phyloP scores from a whole-genome alignment of 2,113 vertebrate genomes.

The Centropus unirufus region DNA sequence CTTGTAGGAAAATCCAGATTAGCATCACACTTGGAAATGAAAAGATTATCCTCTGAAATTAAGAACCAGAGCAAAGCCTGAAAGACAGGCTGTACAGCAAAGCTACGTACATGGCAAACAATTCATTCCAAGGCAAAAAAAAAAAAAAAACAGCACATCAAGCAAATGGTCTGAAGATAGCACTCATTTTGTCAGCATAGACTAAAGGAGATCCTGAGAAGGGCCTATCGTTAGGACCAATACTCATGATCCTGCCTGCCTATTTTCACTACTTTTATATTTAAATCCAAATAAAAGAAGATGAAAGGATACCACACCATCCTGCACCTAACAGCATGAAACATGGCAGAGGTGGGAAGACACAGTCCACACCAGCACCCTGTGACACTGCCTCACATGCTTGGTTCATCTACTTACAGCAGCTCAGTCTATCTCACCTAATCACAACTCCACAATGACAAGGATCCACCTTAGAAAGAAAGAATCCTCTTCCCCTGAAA shows the following conservation, averaged over 20 bases:
- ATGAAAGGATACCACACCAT: not conserved
- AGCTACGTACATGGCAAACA: not conserved
- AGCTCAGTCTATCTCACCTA: fast-evolving
- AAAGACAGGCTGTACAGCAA: not conserved
- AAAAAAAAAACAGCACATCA: not conserved
- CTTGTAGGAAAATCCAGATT: not conserved
- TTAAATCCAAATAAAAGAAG: not conserved
- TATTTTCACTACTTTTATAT: not conserved
- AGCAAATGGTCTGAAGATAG: not conserved
- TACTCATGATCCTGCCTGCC: not conserved
- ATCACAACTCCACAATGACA: not conserved
- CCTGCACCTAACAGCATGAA: not conserved
- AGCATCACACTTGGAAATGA: not conserved
- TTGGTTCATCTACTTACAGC: not conserved
- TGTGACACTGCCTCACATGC: not conserved
- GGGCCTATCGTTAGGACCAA: not conserved
- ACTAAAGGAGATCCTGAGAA: not conserved
- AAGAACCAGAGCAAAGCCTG: not conserved
- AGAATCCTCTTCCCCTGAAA: not conserved
- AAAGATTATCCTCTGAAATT: not conserved
- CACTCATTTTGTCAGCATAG: not conserved
- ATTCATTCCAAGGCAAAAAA: not conserved
- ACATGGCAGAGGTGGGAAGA: not conserved
- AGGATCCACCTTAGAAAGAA: not conserved
- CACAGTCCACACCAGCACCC: not conserved